Evolutionary conservation across 2,888 invertebrate species (phyloP), one percentile per base, ranked within the genome.

Genomic region (Agriopis aurantiaria): DNA sequence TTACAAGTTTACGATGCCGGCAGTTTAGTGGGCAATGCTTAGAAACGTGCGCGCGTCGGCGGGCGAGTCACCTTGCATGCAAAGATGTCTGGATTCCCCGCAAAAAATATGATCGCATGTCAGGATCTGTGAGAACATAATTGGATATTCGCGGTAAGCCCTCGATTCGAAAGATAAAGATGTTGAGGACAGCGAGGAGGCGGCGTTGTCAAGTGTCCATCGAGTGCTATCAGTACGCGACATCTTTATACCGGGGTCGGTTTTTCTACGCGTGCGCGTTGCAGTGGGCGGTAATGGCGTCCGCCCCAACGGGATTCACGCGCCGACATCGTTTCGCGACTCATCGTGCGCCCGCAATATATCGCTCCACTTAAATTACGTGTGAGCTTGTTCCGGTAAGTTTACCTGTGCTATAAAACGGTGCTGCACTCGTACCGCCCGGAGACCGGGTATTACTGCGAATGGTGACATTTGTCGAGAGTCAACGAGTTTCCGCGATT

Each of bases 211-310:
- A 88, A 85, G 85, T 88, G 89, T 89, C 88, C 88, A 85, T 90
- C 90, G 83, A 85, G 80, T 84, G 87, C 88, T 91, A 93, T 93
- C 92, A 84, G 76, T 68, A 80, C 82, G 88, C 87, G 91, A 93
- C 91, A 92, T 92, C 91, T 91, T 87, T 85, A 88, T 88, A 80
- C 83, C 75, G 84, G 85, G 88, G 88, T 91, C 88, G 87, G 88
- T 91, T 92, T 93, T 92, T 91, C 83, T 89, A 84, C 88, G 90
- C 88, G 88, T 90, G 90, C 88, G 89, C 88, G 82, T 81, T 89
- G 89, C 87, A 85, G 90, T 92, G 91, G 93, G 92, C 92, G 91
- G 91, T 91, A 91, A 92, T 92, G 85, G 91, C 88, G 91, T 90
- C 91, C 91, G 88, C 85, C 87, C 87, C 91, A 93, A 93, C 93